Evolutionary conservation across 2,797 vertebrate genomes (phyloP), one percentile per base, ranked within the genome.

Genomic region (Acropternis orthonyx): DNA sequence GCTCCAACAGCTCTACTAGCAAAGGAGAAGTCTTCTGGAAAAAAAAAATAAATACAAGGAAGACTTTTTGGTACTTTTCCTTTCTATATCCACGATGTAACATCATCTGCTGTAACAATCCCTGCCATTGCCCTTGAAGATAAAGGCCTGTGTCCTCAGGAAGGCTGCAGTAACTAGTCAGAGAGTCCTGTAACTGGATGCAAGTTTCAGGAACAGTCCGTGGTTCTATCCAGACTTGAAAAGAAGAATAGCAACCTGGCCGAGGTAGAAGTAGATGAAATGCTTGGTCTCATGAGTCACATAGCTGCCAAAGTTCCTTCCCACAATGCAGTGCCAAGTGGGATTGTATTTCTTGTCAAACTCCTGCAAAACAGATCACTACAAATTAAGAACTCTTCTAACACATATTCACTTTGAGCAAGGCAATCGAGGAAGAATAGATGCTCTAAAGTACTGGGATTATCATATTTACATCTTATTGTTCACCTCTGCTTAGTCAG

Each of bases 311-410:
- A 99, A 99, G 93, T 99, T 99, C 96, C 99, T 99, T 83, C 99
- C 99, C 96, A 99, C 99, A 3, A 99, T 99, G 98, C 99, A 99
- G 97, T 99, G 99, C 99, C 99, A 99, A 63, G 99, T 99, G 44
- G 99, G 99, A 85, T 99, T 99, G 83, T 99, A 99, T 96, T 99
- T 99, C 98, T 99, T 99, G 98, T 99, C 99, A 96, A 99, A 99
- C 91, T 99, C 99, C 99, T 99, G 97, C 68, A 89, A 87, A 51
- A 95, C 28, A 92, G 78, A 91, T n/a, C 10, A 46, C 61, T 56
- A 44, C 61, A 74, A 65, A 86, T 89, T 66, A 89, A 94, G 27
- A 94, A 86, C 41, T 66, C 44, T 66, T 88, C 80, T 65, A 36
- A 84, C 15, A 68, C 21, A 20, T 56, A 59, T 12, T 89, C 46